These are phyloP conservation scores for Sussaba pulchella DNA, from an alignment of 2,888 invertebrate species.

Conservation along the genomic window DNA sequence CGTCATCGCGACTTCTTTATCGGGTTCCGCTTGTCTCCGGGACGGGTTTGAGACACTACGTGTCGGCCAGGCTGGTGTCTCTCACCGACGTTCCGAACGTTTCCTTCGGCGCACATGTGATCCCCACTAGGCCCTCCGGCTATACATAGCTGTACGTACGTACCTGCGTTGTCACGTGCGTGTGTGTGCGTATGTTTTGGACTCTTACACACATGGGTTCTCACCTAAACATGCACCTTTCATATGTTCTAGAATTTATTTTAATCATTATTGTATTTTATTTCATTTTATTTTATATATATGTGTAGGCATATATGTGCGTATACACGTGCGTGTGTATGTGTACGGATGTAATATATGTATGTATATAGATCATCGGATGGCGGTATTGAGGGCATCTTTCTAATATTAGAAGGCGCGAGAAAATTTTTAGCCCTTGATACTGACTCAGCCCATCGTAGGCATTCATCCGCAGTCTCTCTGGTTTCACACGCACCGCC, in stretches of 20 bases:
- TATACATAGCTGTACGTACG: neutral
- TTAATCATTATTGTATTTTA: neutral
- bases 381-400: constrained; percentile 82
- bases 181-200: no score
- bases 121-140: neutral
- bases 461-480: constrained; percentile 68
- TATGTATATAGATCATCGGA: constrained; percentile 71
- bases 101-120: no score
- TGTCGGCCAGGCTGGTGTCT: no score
- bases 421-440: constrained; percentile 84
- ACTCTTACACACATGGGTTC: no score
- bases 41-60: no score
- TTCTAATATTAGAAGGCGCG: constrained; percentile 82
- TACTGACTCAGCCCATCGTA: constrained; percentile 72
- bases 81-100: no score
- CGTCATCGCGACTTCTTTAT: constrained; percentile 30
- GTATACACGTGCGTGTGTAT: constrained; percentile 34
- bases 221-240: no score
- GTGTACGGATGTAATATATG: constrained; percentile 70
- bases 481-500: constrained; percentile 8
- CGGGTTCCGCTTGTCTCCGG: constrained; percentile 45
- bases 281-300: constrained; percentile 19
- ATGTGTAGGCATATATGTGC: constrained; percentile 36
- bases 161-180: neutral
- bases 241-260: constrained; percentile 23